Percentiles rank a stretch among this genome's conserved stretches.
These are phyloP conservation scores for Cherax destructor DNA, from an alignment of 1,140 invertebrate genomes.

Conservation along the genomic window DNA sequence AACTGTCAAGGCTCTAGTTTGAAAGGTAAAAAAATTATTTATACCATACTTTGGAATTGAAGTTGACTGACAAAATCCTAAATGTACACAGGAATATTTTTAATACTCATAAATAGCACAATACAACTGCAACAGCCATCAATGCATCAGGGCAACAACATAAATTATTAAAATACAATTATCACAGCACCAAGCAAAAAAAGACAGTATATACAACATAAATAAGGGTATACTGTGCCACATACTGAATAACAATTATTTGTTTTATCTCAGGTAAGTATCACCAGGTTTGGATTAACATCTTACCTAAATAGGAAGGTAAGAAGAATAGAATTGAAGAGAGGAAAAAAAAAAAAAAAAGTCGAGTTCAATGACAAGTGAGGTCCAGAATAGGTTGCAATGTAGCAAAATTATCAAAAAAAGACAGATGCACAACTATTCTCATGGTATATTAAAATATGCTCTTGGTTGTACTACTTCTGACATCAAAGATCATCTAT, in stretches of 20 bases:
- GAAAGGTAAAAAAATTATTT: background rate
- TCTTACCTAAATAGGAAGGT: background rate
- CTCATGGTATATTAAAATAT: too few relatives aligned
- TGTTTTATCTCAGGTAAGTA: background rate
- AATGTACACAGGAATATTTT: background rate
- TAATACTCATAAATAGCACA: background rate
- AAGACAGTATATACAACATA: background rate
- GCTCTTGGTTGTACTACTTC: too few relatives aligned
- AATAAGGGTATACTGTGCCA: background rate
- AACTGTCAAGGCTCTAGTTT: background rate
- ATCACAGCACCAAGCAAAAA: slow-evolving; percentile 23
- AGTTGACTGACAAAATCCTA: background rate
- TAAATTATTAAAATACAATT: background rate
- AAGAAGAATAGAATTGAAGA: background rate
- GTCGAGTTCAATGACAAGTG: background rate
- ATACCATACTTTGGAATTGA: too few relatives aligned
- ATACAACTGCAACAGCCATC: background rate
- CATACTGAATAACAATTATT: too few relatives aligned
- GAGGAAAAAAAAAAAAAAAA: background rate
- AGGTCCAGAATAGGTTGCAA: background rate
- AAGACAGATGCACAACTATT: too few relatives aligned
- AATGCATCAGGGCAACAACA: background rate
- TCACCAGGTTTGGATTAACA: background rate
- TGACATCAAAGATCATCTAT: too few relatives aligned
- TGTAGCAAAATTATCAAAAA: background rate